Percentiles rank a stretch among this genome's conserved stretches.
Conservation (phyloP, 2,888 invertebrate species). For the Sesia apiformis region DNA sequence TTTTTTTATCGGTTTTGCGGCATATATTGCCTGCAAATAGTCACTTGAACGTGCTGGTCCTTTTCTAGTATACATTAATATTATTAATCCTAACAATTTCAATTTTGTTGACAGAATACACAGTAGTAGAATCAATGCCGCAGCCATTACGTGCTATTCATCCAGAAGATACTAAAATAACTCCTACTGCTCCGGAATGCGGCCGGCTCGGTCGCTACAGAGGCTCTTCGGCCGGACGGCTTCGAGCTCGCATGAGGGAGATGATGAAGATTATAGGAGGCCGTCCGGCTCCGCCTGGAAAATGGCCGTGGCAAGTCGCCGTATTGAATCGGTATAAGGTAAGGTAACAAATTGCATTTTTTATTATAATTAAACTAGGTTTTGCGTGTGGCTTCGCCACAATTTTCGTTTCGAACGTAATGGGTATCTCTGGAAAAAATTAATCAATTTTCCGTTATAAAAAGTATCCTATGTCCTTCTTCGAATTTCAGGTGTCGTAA, state of each 20-base stretch:
- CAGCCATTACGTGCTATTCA: constrained; percentile 43
- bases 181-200: constrained; percentile 29
- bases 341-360: constrained; percentile 10
- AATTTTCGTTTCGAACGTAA: too few species aligned
- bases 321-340: constrained; percentile 89
- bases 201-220: constrained; percentile 46
- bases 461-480: too few species aligned
- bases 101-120: background rate
- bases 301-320: constrained; percentile 97
- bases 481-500: too few species aligned
- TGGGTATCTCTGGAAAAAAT: too few species aligned
- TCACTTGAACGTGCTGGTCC: too few species aligned
- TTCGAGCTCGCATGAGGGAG: constrained; percentile 55
- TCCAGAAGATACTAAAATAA: constrained; percentile 32
- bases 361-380: too few species aligned
- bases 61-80: too few species aligned
- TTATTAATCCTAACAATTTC: too few species aligned
- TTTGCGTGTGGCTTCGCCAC: too few species aligned
- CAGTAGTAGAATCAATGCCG: constrained; percentile 40
- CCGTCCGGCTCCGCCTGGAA: constrained; percentile 82
- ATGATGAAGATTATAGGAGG: constrained; percentile 92
- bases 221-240: constrained; percentile 31
- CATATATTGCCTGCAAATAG: too few species aligned
- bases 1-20: too few species aligned
- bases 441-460: too few species aligned